Base-by-base conservation (phyloP, 53 echinoderm and acorn worm species). In the Apostichopus leukothele region DNA sequence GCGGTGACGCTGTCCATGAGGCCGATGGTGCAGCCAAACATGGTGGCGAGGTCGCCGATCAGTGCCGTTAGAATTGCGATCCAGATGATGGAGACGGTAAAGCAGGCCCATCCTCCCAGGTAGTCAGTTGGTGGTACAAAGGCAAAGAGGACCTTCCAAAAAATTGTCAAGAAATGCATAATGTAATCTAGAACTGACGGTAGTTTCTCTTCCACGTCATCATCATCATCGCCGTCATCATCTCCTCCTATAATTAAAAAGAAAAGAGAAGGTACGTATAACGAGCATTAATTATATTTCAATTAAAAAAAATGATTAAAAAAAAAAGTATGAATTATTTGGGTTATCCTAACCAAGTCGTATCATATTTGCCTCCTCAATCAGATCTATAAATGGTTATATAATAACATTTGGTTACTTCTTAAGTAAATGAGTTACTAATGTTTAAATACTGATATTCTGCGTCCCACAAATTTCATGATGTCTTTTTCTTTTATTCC, bases 61-160 rank as follows among this genome's bases (percentile, higher is more conserved):
- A 97, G 77, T 2, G 94, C 95, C 5, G 97, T 97, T 54, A 97
- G 89, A 53, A 94, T 74, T 5, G 91, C 97, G 52, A 97, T 97
- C 86, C 94, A 88, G 5, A 83, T 10, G 93, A 97, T 97, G 85
- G 97, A 95, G 5, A 93, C 90, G 16, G 76, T 25, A 51, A 97
- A 97, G 90, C 98, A 97, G 53, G 98, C 98, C 91, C 92, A 97
- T 60, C 98, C 98, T 9, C 94, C 93, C 74, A 90, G 76, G 77
- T 92, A 67, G 91, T 97, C 98, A 9, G 98, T 97, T 5, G 98
- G 98, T 14, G 98, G 98, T 20, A 97, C 92, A 25, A 97, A 88
- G n/a, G 98, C 98, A 94, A 97, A 97, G 23, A 97, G 93, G 76
- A 97, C 84, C 90, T 97, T 97, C 98, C 98, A 97, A 93, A 97